A percentile compares a stretch with the other conserved stretches of the same genome.
Evolutionary conservation across 2,797 vertebrate genomes (phyloP).

Genomic region (Poeciliopsis infans): DNA sequence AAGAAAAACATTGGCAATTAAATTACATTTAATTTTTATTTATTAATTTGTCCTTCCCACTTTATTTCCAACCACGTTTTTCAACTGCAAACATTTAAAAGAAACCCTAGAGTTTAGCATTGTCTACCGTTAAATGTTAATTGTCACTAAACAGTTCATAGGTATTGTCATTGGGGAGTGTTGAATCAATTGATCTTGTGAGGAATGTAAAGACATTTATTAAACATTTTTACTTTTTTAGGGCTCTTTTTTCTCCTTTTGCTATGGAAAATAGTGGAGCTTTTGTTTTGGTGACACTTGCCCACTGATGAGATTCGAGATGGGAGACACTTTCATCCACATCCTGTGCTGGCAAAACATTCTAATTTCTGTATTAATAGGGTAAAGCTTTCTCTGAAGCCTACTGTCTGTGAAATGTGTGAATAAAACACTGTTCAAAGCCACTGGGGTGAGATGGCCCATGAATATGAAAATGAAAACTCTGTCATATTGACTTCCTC

Average conservation of each 20-base stretch:
- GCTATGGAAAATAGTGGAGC: not conserved
- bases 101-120: not conserved
- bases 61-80: not conserved
- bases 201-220: not conserved
- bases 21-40: not conserved
- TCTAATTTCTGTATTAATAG: not conserved
- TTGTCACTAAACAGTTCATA: not conserved
- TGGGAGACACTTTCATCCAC: not conserved
- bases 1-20: not conserved
- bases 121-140: not conserved
- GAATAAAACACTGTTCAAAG: not conserved
- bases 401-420: not conserved
- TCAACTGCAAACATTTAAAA: not conserved
- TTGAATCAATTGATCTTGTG: not conserved
- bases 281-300: not conserved
- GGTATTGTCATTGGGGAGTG: not conserved
- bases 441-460: not conserved
- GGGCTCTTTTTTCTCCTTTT: not conserved
- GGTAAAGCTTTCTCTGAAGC: not conserved
- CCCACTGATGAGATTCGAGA: not conserved
- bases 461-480: not conserved
- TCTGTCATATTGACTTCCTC: not conserved
- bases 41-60: too few species aligned
- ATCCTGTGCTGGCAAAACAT: not conserved
- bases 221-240: not conserved